A percentile compares a stretch with the other conserved stretches of the same genome.
Evolutionary conservation across 1,140 invertebrate genomes (phyloP).

Genomic region (Lamellibrachia luymesi): DNA sequence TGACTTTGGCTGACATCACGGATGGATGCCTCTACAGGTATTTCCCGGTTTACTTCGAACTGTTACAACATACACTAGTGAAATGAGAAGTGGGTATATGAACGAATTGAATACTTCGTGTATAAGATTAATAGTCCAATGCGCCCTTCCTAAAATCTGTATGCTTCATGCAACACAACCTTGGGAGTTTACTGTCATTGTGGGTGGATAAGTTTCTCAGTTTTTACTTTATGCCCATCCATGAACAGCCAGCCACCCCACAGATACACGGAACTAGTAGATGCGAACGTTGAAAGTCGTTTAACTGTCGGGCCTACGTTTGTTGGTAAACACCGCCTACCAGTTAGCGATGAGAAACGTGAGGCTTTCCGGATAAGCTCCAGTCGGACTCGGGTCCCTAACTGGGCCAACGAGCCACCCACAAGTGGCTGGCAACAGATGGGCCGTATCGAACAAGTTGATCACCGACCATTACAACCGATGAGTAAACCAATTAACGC

Average conservation of each 20-base stretch:
- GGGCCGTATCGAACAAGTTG: background rate
- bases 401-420: background rate
- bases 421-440: background rate
- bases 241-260: background rate
- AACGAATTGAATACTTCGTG: background rate
- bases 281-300: background rate
- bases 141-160: background rate
- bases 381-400: background rate
- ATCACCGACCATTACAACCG: background rate
- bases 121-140: background rate
- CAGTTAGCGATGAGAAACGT: background rate
- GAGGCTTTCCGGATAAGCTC: background rate
- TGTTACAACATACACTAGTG: too few species aligned
- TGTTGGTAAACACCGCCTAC: background rate
- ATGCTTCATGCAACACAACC: background rate
- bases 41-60: too few species aligned
- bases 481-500: conserved; percentile 1
- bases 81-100: too few species aligned
- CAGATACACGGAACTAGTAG: background rate
- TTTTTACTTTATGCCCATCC: background rate
- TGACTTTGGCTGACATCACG: too few species aligned
- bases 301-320: background rate
- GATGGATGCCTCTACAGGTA: too few species aligned
- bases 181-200: background rate
- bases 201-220: background rate